These are phyloP conservation scores for Deroplatys truncata DNA, from an alignment of 2,888 invertebrate genomes.

Conservation along the genomic window DNA sequence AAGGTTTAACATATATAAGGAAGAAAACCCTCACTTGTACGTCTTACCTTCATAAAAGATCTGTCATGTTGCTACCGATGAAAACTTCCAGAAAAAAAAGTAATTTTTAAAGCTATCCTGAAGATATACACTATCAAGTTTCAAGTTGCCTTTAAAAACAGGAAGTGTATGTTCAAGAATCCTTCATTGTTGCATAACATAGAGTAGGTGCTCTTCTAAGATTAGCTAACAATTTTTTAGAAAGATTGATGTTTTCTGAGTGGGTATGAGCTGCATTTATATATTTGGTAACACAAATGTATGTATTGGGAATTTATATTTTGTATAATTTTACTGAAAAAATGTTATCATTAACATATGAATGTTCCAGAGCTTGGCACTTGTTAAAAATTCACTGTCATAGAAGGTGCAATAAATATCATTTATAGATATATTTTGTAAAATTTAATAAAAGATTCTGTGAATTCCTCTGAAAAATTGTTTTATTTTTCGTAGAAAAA, in stretches of 20 bases:
- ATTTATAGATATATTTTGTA: neutral
- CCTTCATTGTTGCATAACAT: neutral
- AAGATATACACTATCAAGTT: too few relatives aligned
- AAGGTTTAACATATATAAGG: too few relatives aligned
- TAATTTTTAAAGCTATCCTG: too few relatives aligned
- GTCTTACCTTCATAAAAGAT: too few relatives aligned
- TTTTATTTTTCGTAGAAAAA: neutral
- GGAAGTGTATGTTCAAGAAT: neutral
- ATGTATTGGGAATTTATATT: neutral
- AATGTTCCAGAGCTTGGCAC: neutral
- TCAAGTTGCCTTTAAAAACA: neutral
- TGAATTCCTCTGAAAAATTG: neutral
- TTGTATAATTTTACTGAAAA: neutral
- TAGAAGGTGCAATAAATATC: neutral
- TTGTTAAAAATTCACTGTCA: neutral
- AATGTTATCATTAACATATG: too few relatives aligned
- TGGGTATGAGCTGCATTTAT: neutral
- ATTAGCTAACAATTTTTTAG: neutral
- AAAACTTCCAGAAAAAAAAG: too few relatives aligned
- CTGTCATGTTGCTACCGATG: too few relatives aligned
- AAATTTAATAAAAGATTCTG: neutral
- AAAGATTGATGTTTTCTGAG: neutral
- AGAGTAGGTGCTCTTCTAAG: neutral
- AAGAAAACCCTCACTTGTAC: too few relatives aligned
- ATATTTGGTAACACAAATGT: neutral